These are phyloP conservation scores for Polyommatus icarus DNA, from an alignment of 2,888 invertebrate species.

Conservation along the genomic window DNA sequence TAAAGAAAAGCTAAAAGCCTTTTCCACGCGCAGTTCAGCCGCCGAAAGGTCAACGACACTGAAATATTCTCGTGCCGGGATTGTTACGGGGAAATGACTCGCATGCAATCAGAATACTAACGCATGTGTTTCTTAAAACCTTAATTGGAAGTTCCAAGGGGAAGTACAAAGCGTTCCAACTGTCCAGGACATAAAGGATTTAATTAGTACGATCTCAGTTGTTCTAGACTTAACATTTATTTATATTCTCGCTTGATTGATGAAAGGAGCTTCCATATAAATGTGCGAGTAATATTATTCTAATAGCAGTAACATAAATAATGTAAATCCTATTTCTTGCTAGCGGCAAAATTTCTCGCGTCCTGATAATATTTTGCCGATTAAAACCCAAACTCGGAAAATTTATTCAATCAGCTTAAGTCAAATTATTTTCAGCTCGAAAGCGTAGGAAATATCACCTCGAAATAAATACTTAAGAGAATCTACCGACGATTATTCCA, in stretches of 20 bases:
- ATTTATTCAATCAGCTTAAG: slow-evolving; percentile 31
- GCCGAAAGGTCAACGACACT: slow-evolving; percentile 45
- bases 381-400: slow-evolving; percentile 30
- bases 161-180: slow-evolving; percentile 15
- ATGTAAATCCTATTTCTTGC: background rate
- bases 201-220: background rate
- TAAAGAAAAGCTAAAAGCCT: slow-evolving; percentile 42
- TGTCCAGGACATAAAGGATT: background rate
- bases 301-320: background rate
- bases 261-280: too few species aligned
- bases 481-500: background rate
- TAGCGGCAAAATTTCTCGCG: background rate
- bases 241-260: too few species aligned
- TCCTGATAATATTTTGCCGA: slow-evolving; percentile 16
- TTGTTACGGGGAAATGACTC: slow-evolving; percentile 42
- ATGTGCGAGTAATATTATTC: background rate
- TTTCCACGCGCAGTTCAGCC: slow-evolving; percentile 42
- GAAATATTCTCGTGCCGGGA: slow-evolving; percentile 43
- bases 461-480: background rate
- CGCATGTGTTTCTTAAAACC: slow-evolving; percentile 34
- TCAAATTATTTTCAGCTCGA: slow-evolving; percentile 28
- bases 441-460: slow-evolving; percentile 16
- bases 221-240: background rate
- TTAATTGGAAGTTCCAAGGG: slow-evolving; percentile 26
- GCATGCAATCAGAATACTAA: slow-evolving; percentile 45